Conservation (phyloP, 2,888 invertebrate genomes). For the Steromphala cineraria region DNA sequence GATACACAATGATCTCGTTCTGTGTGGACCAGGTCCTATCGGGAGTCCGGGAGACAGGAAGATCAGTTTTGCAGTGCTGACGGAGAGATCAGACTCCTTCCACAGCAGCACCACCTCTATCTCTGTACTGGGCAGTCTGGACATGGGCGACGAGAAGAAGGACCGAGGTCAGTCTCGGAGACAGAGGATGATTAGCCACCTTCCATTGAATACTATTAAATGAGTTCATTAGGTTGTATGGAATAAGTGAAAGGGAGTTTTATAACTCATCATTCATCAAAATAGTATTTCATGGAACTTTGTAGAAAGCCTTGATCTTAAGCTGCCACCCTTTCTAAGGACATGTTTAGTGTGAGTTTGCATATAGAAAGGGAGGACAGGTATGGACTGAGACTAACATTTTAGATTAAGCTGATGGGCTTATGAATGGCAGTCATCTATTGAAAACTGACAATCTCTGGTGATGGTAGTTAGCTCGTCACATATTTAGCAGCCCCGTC, state of each 20-base stretch:
- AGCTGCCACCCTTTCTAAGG: too few relatives aligned
- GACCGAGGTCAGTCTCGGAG: constrained; percentile 36
- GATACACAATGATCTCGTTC: neutral
- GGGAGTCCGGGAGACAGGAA: constrained; percentile 74
- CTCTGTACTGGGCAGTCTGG: constrained; percentile 53
- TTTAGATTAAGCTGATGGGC: neutral
- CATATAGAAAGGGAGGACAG: neutral
- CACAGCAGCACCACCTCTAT: constrained; percentile 74
- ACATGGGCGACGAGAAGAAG: constrained; percentile 45
- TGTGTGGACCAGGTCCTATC: constrained; percentile 30
- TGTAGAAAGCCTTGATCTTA: too few relatives aligned
- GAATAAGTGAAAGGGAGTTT: too few relatives aligned
- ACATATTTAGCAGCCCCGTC: too few relatives aligned
- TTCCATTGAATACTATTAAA: too few relatives aligned
- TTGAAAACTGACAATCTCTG: too few relatives aligned
- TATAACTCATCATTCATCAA: too few relatives aligned
- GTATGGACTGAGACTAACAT: neutral
- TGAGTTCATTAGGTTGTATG: too few relatives aligned
- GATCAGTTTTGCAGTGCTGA: constrained; percentile 74
- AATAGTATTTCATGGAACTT: too few relatives aligned
- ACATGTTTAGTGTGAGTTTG: neutral
- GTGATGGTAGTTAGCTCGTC: too few relatives aligned
- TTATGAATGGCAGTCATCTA: too few relatives aligned
- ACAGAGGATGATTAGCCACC: neutral
- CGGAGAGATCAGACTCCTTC: constrained; percentile 74